phyloP scores from a whole-genome alignment of 2,797 vertebrate species.

The Gymnoscopelus braueri region DNA sequence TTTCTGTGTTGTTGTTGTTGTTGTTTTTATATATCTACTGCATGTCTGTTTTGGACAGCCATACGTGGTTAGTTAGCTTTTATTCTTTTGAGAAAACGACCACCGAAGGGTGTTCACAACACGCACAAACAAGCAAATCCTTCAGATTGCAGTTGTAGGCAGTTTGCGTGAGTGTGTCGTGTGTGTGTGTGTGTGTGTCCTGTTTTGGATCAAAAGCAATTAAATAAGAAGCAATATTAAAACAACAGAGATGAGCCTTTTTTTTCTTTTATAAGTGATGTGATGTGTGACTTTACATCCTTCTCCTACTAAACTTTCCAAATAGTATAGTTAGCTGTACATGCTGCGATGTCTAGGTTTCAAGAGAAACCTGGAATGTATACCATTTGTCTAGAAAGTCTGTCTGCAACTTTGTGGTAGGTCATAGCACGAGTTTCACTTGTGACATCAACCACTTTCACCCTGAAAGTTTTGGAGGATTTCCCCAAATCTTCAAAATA shows the following conservation, averaged over 20 bases:
- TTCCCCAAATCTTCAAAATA: too few relatives aligned
- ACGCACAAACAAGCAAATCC: constrained; percentile 73
- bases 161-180: constrained; percentile 50
- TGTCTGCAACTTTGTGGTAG: constrained; percentile 60
- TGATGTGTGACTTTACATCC: constrained; percentile 75
- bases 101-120: constrained; percentile 57
- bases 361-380: constrained; percentile 80
- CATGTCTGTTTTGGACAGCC: constrained; percentile 65
- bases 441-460: constrained; percentile 32
- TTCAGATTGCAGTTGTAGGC: constrained; percentile 79
- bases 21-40: constrained; percentile 62
- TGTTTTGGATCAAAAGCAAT: constrained; percentile 69
- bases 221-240: constrained; percentile 12
- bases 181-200: constrained; percentile 57
- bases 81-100: constrained; percentile 71
- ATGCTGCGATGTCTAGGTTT: constrained; percentile 68
- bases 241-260: constrained; percentile 66
- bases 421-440: not conserved
- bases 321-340: constrained; percentile 65
- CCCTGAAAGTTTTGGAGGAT: too few relatives aligned
- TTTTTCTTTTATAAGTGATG: constrained; percentile 52
- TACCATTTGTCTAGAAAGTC: constrained; percentile 69
- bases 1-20: constrained; percentile 38
- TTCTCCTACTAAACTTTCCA: constrained; percentile 68
- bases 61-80: constrained; percentile 60